Percentiles rank a stretch among this genome's conserved stretches.
phyloP scores from a whole-genome alignment of 2,113 vertebrate species.

The Myodes glareolus region DNA sequence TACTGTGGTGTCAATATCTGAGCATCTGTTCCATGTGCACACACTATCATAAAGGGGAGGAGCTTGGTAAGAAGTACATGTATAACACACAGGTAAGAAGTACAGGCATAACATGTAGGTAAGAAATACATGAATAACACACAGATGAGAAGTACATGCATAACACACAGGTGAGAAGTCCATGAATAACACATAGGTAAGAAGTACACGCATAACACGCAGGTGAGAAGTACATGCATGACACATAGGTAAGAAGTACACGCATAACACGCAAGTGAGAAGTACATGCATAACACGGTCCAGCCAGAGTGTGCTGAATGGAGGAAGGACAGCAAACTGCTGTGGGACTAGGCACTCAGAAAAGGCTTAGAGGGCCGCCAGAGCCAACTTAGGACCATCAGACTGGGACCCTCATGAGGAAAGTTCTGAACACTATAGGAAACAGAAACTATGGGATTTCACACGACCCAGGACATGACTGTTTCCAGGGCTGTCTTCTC shows the following conservation, averaged over 20 bases:
- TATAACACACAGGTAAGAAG: too few species aligned
- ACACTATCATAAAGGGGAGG: background rate
- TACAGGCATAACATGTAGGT: too few species aligned
- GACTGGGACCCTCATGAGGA: background rate
- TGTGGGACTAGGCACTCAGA: background rate
- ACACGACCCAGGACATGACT: background rate
- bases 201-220: background rate
- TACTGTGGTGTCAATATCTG: background rate
- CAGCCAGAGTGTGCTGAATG: background rate
- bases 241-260: background rate
- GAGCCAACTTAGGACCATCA: background rate
- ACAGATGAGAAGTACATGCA: too few species aligned
- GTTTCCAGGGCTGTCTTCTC: background rate
- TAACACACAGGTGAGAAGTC: background rate
- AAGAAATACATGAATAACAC: too few species aligned
- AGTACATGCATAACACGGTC: background rate
- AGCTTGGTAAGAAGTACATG: background rate
- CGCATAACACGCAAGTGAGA: background rate
- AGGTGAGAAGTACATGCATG: too few species aligned
- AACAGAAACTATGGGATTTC: background rate
- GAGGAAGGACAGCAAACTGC: background rate
- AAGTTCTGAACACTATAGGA: background rate
- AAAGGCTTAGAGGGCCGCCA: background rate
- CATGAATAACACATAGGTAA: background rate
- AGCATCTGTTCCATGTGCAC: background rate